Base-by-base conservation (phyloP, 2,888 invertebrate genomes). In the Chrysina gloriosa region DNA sequence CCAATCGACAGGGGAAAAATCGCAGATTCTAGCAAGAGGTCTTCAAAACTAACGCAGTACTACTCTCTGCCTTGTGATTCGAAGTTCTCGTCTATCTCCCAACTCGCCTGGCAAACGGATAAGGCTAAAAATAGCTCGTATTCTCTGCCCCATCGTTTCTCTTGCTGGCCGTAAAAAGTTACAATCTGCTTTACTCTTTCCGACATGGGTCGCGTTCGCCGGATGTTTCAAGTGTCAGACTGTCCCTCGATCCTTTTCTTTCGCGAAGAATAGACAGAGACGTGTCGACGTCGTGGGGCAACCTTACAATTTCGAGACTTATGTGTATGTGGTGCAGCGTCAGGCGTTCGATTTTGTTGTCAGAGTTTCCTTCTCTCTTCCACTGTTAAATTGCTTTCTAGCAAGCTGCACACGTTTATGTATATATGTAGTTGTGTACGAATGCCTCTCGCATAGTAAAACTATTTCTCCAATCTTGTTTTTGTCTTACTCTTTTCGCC, bases 231-330 rank as follows among this genome's bases (percentile, higher is more conserved):
- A 61, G 45, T 61, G 42, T 25, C 58, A 61, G 58, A 42, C 58
- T 42, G 2, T 27, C 42, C 14, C 27, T 42, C 16, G 25, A 61
- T 42, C 58, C 39, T 29, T 42, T 14, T 42, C 42, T 21, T 25
- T 61, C 27, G 42, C 27, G 9, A 61, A 58, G 14, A 42, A 42
- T 23, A 27, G 45, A 61, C 58, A n/a, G 11, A 42, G 42, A 42
- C 11, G 7, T 16, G 27, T n/a, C 19, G 19, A 27, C 14, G 29
- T 9, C 25, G 14, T 39, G 39, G 25, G 25, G 58, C 58, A 58
- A 58, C 58, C 58, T 61, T 61, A 52, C 52, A 61, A 61, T 42
- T 61, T 61, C 58, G 29, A 61, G 58, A 61, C 58, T 61, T 61
- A 61, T 61, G 25, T 47, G n/a, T n/a, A n/a, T 31, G 31, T 31